Conservation (phyloP, 2,888 invertebrate species). For the Koerneria pararmatus region DNA sequence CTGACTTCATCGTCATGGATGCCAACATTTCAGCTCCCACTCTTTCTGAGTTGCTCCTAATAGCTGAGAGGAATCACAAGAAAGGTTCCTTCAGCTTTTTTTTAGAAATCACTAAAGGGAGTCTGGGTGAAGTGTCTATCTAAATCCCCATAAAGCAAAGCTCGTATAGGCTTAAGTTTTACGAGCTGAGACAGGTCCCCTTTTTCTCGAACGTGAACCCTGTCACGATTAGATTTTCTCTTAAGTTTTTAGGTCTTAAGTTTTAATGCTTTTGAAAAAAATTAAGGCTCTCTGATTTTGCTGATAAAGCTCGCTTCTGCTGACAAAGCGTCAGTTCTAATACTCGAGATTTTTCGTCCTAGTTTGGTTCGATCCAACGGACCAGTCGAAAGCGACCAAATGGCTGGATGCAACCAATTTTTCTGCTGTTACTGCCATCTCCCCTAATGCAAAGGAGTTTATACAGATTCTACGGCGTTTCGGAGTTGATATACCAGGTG, state of each 20-base stretch:
- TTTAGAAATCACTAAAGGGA: background rate
- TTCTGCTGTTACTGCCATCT: conserved; percentile 14
- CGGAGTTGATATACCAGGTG: background rate
- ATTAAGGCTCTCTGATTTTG: no score
- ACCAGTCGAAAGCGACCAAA: conserved; percentile 60
- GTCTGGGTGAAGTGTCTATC: conserved; percentile 9
- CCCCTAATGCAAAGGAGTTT: conserved; percentile 29
- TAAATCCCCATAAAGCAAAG: conserved; percentile 5
- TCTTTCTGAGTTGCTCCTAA: conserved; percentile 62
- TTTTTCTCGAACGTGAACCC: background rate
- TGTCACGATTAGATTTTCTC: background rate
- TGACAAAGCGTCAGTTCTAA: no score
- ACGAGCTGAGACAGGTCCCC: background rate
- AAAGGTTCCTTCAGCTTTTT: conserved; percentile 10
- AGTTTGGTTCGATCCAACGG: conserved; percentile 64
- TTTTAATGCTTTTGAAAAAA: background rate
- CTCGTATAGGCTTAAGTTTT: conserved; percentile 7
- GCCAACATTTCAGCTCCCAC: conserved; percentile 75
- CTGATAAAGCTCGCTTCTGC: no score
- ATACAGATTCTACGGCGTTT: background rate
- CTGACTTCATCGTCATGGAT: conserved; percentile 78
- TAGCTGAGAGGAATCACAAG: conserved; percentile 33
- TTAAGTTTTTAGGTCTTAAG: background rate
- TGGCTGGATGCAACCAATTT: conserved; percentile 49
- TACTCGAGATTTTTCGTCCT: no score